Percentiles rank a stretch among this genome's conserved stretches.
phyloP scores from a whole-genome alignment of 2,888 invertebrate species.

The Smittia sp. region DNA sequence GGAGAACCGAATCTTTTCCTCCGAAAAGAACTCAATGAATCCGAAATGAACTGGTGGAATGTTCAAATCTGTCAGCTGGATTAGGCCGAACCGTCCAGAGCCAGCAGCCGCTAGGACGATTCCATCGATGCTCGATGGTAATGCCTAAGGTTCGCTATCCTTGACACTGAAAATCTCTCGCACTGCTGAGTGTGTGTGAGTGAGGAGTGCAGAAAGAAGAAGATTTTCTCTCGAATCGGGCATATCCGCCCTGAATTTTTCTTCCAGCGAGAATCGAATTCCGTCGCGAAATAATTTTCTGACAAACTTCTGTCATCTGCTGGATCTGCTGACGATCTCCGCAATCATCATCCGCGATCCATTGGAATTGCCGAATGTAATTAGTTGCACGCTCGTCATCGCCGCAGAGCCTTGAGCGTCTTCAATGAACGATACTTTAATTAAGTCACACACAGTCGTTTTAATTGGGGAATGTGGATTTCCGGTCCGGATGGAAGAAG shows the following conservation, averaged over 20 bases:
- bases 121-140: too few species aligned
- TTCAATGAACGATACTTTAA: slow-evolving; percentile 17
- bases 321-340: neutral
- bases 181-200: neutral
- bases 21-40: neutral
- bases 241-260: slow-evolving; percentile 40
- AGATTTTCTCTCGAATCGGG: slow-evolving; percentile 25
- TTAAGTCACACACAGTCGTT: slow-evolving; percentile 18
- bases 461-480: slow-evolving; percentile 23
- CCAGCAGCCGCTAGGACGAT: too few species aligned
- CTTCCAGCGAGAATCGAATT: slow-evolving; percentile 1
- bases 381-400: neutral
- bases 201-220: neutral
- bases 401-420: neutral
- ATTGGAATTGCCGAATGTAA: neutral
- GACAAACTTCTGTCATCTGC: neutral
- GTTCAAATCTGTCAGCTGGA: neutral
- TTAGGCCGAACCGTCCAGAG: too few species aligned
- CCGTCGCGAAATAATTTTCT: neutral
- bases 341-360: neutral
- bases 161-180: slow-evolving; percentile 33
- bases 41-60: too few species aligned
- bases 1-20: neutral
- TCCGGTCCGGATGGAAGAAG: slow-evolving; percentile 8
- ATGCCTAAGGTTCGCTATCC: too few species aligned